Evolutionary conservation across 2,888 invertebrate species (phyloP), one percentile per base, ranked within the genome.

Genomic region (Aphelenchoides bicaudatus): DNA sequence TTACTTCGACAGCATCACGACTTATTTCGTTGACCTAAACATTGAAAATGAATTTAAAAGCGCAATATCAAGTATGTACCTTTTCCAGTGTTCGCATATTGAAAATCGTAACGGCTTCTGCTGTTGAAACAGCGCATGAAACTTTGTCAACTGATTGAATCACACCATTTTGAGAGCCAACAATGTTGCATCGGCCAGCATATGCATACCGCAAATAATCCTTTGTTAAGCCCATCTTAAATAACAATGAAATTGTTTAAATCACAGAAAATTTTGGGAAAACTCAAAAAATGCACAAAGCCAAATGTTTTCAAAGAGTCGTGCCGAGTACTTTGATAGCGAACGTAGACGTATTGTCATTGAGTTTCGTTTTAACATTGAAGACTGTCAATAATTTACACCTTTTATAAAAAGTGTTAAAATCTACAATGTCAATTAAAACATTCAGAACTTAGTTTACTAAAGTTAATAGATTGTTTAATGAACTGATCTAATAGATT

Each of bases 41-140:
- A 50, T 29, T 13, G 29, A 3, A 5, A 28, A 25, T 37, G 1
- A 10, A 2, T 23, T n/a, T n/a, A 48, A n/a, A 30, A 25, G 39
- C 3, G 13, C n/a, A 31, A 21, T 52, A n/a, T 1, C 25, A 27
- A 52, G 37, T 39, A 39, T 55, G 10, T 21, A 88, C 87, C 84
- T 87, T 88, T 80, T 89, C 87, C 38, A 88, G 87, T 5, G 89
- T 86, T 78, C 89, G 85, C 79, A 93, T 84, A 83, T 96, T 94
- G 91, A 93, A 96, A 75, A 96, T 85, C 74, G 88, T 86, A 61
- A 92, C 88, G 85, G 91, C 88, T 83, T 96, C 93, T 78, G 90
- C 89, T 6, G 90, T 91, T 52, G 89, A 91, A n/a, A 88, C 88
- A 39, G 91, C 92, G 49, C 90, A 86, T 49, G 86, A 87, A 71